phyloP scores from a whole-genome alignment of 2,888 invertebrate genomes.

The Cataglyphis albicans region DNA sequence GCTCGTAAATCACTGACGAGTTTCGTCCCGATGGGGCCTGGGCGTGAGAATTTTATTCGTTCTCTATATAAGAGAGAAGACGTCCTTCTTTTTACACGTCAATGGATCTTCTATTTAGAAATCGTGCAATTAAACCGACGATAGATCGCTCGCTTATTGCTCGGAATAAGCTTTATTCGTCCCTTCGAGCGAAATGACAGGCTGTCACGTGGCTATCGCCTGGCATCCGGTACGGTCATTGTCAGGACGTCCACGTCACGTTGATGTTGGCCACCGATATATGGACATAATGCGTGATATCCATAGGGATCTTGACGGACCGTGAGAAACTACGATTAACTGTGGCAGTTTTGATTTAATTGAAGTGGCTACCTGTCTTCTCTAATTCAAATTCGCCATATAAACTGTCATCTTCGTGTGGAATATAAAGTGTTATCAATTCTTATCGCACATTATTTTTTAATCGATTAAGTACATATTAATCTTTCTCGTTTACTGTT shows the following conservation, averaged over 20 bases:
- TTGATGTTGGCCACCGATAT: constrained; percentile 60
- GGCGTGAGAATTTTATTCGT: neutral
- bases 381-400: constrained; percentile 1
- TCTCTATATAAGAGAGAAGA: neutral
- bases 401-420: neutral
- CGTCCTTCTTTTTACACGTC: constrained; percentile 21
- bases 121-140: constrained; percentile 37
- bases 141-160: constrained; percentile 14
- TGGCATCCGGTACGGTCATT: constrained; percentile 56
- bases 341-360: constrained; percentile 52
- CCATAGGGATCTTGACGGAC: constrained; percentile 64
- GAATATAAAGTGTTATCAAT: neutral
- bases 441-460: neutral
- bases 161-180: constrained; percentile 33
- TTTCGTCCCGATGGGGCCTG: constrained; percentile 14
- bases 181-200: constrained; percentile 43
- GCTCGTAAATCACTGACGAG: constrained; percentile 47
- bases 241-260: constrained; percentile 62
- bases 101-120: neutral
- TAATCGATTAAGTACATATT: neutral
- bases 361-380: constrained; percentile 25
- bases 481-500: neutral
- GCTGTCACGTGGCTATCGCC: constrained; percentile 55
- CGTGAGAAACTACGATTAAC: constrained; percentile 55
- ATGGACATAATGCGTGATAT: constrained; percentile 67